phyloP scores from a whole-genome alignment of 2,888 invertebrate genomes.

The Orthonevra nobilis region DNA sequence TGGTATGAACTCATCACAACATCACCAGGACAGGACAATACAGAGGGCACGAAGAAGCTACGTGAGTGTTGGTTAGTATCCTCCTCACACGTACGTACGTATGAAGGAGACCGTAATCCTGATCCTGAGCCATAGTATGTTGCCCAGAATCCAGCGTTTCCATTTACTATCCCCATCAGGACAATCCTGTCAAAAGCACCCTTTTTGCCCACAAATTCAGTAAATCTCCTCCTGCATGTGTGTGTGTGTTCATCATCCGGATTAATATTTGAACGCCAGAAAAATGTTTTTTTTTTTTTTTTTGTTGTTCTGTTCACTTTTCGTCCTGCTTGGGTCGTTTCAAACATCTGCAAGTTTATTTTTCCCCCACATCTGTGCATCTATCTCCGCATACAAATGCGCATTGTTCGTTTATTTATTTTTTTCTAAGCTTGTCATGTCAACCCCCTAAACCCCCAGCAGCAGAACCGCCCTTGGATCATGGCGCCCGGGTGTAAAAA shows the following conservation, averaged over 20 bases:
- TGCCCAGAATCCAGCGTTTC: constrained; percentile 41
- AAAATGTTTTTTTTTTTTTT: constrained; percentile 24
- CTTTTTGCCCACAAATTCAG: constrained; percentile 32
- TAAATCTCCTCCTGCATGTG: constrained; percentile 39
- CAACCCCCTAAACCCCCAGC: too few species aligned
- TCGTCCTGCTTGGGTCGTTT: constrained; percentile 12
- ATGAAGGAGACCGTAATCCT: constrained; percentile 44
- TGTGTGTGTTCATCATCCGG: too few species aligned
- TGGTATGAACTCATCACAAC: not conserved
- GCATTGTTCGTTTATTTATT: constrained; percentile 23
- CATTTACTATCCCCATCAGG: not conserved
- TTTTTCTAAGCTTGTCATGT: constrained; percentile 41
- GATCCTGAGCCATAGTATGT: constrained; percentile 40
- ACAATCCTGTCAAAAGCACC: constrained; percentile 50
- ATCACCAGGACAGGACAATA: not conserved
- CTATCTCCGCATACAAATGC: constrained; percentile 21
- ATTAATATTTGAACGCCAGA: constrained; percentile 43
- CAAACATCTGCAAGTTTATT: constrained; percentile 40
- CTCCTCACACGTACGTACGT: not conserved
- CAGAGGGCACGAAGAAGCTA: not conserved
- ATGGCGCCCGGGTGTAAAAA: not conserved
- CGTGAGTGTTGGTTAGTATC: constrained; percentile 8
- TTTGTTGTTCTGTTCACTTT: constrained; percentile 8
- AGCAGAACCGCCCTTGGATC: not conserved
- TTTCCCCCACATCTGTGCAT: constrained; percentile 4